phyloP scores from a whole-genome alignment of 2,113 vertebrate genomes.

The Myiagra hebetior region DNA sequence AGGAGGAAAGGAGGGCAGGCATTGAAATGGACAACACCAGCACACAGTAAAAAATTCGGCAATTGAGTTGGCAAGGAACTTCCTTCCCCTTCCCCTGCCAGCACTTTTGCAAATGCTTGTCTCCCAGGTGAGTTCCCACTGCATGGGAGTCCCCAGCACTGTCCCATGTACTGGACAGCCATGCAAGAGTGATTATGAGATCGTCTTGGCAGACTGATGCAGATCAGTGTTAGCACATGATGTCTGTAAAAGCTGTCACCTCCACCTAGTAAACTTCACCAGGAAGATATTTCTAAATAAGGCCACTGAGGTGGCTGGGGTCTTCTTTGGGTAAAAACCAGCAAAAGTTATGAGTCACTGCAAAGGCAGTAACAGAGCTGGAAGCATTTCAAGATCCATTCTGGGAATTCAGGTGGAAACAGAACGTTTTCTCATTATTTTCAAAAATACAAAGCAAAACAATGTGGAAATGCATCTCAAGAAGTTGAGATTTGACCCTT shows the following conservation, averaged over 20 bases:
- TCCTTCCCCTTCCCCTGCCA: neutral
- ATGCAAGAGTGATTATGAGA: neutral
- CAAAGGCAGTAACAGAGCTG: neutral
- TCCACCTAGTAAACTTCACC: neutral
- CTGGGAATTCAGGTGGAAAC: neutral
- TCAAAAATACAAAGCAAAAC: neutral
- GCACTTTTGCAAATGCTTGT: neutral
- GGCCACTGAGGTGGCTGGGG: neutral
- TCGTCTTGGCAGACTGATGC: neutral
- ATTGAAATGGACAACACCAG: neutral
- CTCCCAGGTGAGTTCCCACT: neutral
- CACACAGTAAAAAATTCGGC: neutral
- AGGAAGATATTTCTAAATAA: neutral
- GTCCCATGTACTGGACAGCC: neutral
- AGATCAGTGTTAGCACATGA: neutral
- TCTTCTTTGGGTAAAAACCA: neutral
- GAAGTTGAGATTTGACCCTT: neutral
- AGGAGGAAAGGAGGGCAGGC: neutral
- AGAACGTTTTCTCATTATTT: neutral
- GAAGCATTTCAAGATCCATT: neutral
- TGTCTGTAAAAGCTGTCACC: neutral
- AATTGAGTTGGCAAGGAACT: neutral
- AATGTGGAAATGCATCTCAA: neutral
- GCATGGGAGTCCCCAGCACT: rapidly evolving
- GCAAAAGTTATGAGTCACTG: neutral